These are phyloP conservation scores for Todiramphus chloris DNA, from an alignment of 2,113 vertebrate genomes.

Conservation along the genomic window DNA sequence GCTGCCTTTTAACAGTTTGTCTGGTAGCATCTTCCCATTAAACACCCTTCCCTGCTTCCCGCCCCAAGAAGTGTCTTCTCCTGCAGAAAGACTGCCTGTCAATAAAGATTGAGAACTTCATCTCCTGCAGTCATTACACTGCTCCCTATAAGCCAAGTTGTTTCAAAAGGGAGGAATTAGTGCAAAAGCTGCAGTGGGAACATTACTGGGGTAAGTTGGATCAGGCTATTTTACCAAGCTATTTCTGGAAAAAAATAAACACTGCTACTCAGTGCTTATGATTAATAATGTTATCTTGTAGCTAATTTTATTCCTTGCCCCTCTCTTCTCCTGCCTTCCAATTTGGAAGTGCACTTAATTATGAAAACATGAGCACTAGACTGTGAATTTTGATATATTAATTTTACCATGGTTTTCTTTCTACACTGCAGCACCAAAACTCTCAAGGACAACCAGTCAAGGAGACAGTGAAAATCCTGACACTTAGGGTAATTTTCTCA, in stretches of 20 bases:
- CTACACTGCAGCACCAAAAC: background rate
- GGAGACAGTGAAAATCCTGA: background rate
- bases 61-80: background rate
- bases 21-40: background rate
- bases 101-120: constrained; percentile 4
- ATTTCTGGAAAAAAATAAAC: constrained; percentile 58
- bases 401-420: constrained; percentile 40
- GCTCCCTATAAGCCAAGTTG: background rate
- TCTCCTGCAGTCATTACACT: background rate
- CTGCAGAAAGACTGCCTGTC: background rate
- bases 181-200: constrained; percentile 4
- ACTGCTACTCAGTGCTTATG: constrained; percentile 15
- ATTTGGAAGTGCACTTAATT: constrained; percentile 51
- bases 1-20: background rate
- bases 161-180: constrained; percentile 10
- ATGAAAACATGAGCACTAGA: constrained; percentile 45
- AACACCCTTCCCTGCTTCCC: background rate
- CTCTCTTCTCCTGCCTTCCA: constrained; percentile 27
- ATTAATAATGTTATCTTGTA: constrained; percentile 46
- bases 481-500: constrained; percentile 12
- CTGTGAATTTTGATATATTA: constrained; percentile 48
- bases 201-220: background rate
- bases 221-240: constrained; percentile 12
- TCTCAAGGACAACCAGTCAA: constrained; percentile 38
- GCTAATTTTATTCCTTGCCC: constrained; percentile 53